These are phyloP conservation scores for Nasonia vitripennis DNA, from an alignment of 1,140 invertebrate genomes.

Conservation along the genomic window DNA sequence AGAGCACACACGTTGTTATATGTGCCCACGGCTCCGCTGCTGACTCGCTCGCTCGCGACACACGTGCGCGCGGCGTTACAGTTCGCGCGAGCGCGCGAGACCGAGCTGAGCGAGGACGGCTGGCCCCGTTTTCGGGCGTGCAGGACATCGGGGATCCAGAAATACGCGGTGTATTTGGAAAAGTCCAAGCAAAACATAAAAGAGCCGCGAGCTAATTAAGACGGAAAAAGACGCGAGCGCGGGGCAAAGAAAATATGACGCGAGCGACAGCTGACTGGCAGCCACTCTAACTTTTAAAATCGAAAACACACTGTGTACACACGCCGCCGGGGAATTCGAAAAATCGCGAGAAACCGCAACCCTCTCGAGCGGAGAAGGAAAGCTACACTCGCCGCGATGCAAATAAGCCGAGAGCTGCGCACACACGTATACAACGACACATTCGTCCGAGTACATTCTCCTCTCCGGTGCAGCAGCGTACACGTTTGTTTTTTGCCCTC, in stretches of 20 bases:
- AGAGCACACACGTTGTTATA: neutral
- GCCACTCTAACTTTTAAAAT: neutral
- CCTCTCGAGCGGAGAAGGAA: neutral
- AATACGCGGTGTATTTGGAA: too few species aligned
- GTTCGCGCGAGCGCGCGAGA: too few species aligned
- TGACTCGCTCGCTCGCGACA: too few species aligned
- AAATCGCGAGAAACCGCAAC: neutral
- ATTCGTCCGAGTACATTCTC: neutral
- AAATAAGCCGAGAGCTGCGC: neutral
- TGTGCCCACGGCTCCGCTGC: neutral
- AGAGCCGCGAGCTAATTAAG: neutral
- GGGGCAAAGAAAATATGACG: neutral
- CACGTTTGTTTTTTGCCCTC: neutral
- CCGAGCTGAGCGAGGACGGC: too few species aligned
- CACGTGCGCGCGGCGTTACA: too few species aligned
- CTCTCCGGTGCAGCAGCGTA: too few species aligned
- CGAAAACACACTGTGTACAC: neutral
- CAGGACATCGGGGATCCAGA: too few species aligned
- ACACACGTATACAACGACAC: neutral
- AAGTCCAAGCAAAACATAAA: too few species aligned
- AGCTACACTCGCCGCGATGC: neutral
- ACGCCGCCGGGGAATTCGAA: neutral
- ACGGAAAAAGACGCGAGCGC: neutral
- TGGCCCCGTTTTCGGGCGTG: too few species aligned
- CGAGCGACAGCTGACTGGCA: neutral